Base-by-base conservation (phyloP, 2,888 invertebrate species). In the Stenchaetothrips biformis region DNA sequence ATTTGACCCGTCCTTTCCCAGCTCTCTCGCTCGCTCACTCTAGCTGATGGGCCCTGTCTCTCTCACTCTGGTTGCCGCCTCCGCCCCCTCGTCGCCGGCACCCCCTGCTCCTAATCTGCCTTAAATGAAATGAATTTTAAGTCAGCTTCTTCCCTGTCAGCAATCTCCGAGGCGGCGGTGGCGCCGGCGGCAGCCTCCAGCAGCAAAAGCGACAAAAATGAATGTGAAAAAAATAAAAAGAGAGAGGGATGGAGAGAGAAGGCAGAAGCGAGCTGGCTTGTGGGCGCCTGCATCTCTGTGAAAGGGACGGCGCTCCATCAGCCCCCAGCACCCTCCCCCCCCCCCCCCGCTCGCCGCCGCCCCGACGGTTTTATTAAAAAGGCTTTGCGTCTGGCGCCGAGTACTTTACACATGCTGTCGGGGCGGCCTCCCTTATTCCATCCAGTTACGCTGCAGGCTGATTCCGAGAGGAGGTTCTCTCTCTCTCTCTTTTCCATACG, bases 151-250 rank as follows among this genome's bases (percentile, higher is more conserved):
- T 74, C 27, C 81, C 79, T 27, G 77, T 62, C 83, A 81, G 80
- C 82, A 79, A 81, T 81, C 81, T 81, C 80, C 81, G 81, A 82
- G 81, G 81, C 82, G 78, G 81, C 79, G 81, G 81, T 21, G 47
- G 78, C 79, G 79, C 79, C 83, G 82, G 82, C 80, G 79, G 81
- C 47, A 78, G 80, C 82, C 81, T 77, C 81, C 78, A 27, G n/a
- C 21, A 67, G 37, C 37, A 37, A 37, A 37, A 37, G 37, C 37
- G 37, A 37, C 37, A 37, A 37, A 37, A 37, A 37, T 37, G 37
- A 37, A 37, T 37, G 37, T 4, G 37, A 37, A 37, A 37, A 2
- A 37, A 37, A 37, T 37, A 37, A 37, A 37, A 37, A 37, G 37
- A 37, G 53, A 49, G 37, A 79, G 21, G 62, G 48, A 77, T 79